Evolutionary conservation across 2,113 vertebrate genomes (phyloP).

Genomic region (Athene noctua): DNA sequence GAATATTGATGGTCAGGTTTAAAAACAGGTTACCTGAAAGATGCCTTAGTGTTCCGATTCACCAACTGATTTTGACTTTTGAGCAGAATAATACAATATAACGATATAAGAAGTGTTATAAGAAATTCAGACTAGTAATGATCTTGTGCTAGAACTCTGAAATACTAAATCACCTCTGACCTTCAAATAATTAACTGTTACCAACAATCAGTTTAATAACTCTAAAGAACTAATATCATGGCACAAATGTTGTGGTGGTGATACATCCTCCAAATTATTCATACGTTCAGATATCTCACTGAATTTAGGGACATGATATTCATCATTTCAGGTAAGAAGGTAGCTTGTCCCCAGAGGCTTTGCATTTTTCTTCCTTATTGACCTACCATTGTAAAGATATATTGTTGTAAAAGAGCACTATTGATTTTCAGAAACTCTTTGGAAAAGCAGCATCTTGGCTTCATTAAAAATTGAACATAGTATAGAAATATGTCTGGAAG

Average conservation of each 20-base stretch:
- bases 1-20: not conserved
- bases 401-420: not conserved
- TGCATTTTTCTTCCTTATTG: constrained; percentile 11
- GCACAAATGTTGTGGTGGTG: not conserved
- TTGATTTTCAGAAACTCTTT: constrained; percentile 39
- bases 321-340: not conserved
- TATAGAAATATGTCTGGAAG: not conserved
- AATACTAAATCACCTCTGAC: not conserved
- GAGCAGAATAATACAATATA: not conserved
- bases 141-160: not conserved
- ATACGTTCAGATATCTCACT: not conserved
- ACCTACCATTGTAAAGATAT: not conserved
- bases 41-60: not conserved
- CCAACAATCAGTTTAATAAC: not conserved
- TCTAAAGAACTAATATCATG: not conserved
- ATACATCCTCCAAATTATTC: not conserved
- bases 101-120: not conserved
- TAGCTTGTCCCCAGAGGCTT: not conserved
- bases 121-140: not conserved
- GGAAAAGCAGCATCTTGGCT: not conserved
- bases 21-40: not conserved
- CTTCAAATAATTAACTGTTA: not conserved
- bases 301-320: not conserved
- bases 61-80: not conserved
- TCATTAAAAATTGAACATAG: constrained; percentile 48